phyloP scores from a whole-genome alignment of 1,140 invertebrate genomes.

The Brachionus calyciflorus region DNA sequence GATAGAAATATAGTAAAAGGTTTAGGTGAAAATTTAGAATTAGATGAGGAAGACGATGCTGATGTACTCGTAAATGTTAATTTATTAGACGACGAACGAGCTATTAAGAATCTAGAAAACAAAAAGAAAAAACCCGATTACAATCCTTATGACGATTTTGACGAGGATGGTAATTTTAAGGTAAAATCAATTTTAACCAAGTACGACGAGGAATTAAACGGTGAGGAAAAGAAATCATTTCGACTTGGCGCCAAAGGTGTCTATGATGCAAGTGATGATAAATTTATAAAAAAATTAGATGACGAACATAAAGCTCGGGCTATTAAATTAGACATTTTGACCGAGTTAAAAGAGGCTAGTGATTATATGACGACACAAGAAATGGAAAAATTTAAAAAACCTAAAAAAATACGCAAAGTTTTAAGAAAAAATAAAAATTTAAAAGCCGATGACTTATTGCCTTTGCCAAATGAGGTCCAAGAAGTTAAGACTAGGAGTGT shows the following conservation, averaged over 20 bases:
- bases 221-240: slow-evolving; percentile 74
- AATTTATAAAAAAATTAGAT: slow-evolving; percentile 57
- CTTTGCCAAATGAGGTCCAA: neutral
- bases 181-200: slow-evolving; percentile 60
- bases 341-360: slow-evolving; percentile 68
- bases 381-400: slow-evolving; percentile 84
- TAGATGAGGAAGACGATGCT: slow-evolving; percentile 72
- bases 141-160: slow-evolving; percentile 80
- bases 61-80: slow-evolving; percentile 95
- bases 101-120: slow-evolving; percentile 80
- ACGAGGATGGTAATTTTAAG: slow-evolving; percentile 55
- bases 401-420: slow-evolving; percentile 72
- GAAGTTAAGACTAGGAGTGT: neutral
- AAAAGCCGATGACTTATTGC: slow-evolving; percentile 21
- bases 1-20: slow-evolving; percentile 69
- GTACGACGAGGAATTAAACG: slow-evolving; percentile 80
- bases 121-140: slow-evolving; percentile 75
- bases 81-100: slow-evolving; percentile 84
- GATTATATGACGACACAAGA: slow-evolving; percentile 85
- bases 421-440: slow-evolving; percentile 56
- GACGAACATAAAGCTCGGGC: slow-evolving; percentile 57
- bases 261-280: slow-evolving; percentile 56
- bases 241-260: slow-evolving; percentile 66
- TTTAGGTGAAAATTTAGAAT: slow-evolving; percentile 60
- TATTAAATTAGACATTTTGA: slow-evolving; percentile 48